Evolutionary conservation across 2,113 vertebrate genomes (phyloP), one percentile per base, ranked within the genome.

Genomic region (Trematomus loennbergii): DNA sequence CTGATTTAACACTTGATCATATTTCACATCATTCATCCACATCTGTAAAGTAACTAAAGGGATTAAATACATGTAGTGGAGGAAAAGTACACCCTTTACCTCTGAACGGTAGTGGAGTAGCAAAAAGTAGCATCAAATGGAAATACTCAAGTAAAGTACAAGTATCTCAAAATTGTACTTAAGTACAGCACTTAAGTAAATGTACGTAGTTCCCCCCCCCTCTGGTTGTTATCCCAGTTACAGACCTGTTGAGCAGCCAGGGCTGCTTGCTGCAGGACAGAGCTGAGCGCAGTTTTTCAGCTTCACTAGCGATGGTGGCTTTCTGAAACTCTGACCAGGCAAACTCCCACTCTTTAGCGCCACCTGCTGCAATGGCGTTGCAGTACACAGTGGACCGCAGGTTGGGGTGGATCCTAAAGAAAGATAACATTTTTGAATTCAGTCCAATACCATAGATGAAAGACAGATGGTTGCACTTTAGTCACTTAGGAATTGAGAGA

Each of bases 301-400:
- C 95, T 88, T 99, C 98, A 0, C 69, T 94, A 0, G 97, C 96
- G 0, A 97, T 88, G 0, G 57, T 50, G 29, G 96, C 84, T 0
- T 29, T 72, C 0, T 0, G 0, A 83, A 98, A 99, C 90, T 93
- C 57, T 0, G 1, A 0, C 97, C 96, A 98, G 52, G 93, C 92
- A 68, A 98, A 98, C 9, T 97, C 0, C 98, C 98, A 99, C 82
- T 96, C 95, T 0, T 1, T 5, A 46, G 78, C 87, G 0, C 94
- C 95, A 0, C 97, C 98, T 0, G 87, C 90, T 68, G 96, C 92
- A 0, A 99, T 96, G 6, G 96, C 96, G 0, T 91, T 96, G 92
- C 98, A 99, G 94, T 99, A 99, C 60, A 98, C 89, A 1, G 94
- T 79, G 4, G 95, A 94, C 22, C 97, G 96, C 82, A 99, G 91